Percentiles rank a stretch among this genome's conserved stretches.
phyloP scores from a whole-genome alignment of 2,888 invertebrate species.

The Dendrolimus houi region DNA sequence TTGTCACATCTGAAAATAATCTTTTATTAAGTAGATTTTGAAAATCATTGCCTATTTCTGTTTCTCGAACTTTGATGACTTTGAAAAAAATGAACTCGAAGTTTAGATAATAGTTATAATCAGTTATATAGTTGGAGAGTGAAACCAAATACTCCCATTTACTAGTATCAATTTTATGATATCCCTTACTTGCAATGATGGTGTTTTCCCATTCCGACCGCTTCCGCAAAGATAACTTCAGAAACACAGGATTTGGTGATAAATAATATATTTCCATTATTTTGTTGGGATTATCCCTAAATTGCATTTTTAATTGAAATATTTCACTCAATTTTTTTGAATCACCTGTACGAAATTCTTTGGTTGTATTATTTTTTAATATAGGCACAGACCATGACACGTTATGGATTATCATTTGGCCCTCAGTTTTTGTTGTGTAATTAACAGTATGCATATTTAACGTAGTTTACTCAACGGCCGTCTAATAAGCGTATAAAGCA shows the following conservation, averaged over 20 bases:
- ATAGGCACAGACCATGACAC: conserved; percentile 56
- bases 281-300: conserved; percentile 55
- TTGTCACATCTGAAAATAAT: conserved; percentile 57
- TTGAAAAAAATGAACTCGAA: conserved; percentile 61
- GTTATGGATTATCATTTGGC: conserved; percentile 57
- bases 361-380: conserved; percentile 44
- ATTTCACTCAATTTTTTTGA: conserved; percentile 41
- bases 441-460: conserved; percentile 23
- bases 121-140: conserved; percentile 53
- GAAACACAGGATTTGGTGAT: conserved; percentile 50
- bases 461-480: too few relatives aligned
- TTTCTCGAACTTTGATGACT: conserved; percentile 55
- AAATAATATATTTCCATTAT: conserved; percentile 60
- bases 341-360: conserved; percentile 51
- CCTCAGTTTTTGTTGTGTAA: conserved; percentile 53
- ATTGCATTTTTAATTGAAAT: conserved; percentile 62
- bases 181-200: conserved; percentile 56
- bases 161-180: conserved; percentile 56
- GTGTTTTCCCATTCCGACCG: conserved; percentile 57
- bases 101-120: conserved; percentile 60
- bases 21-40: conserved; percentile 54
- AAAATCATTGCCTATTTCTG: conserved; percentile 56
- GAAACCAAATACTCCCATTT: conserved; percentile 66
- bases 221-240: conserved; percentile 54
- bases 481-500: too few relatives aligned